Evolutionary conservation across 92 coral and sea anemone genomes (phyloP), one percentile per base, ranked within the genome.

Genomic region (Diadumene lineata): DNA sequence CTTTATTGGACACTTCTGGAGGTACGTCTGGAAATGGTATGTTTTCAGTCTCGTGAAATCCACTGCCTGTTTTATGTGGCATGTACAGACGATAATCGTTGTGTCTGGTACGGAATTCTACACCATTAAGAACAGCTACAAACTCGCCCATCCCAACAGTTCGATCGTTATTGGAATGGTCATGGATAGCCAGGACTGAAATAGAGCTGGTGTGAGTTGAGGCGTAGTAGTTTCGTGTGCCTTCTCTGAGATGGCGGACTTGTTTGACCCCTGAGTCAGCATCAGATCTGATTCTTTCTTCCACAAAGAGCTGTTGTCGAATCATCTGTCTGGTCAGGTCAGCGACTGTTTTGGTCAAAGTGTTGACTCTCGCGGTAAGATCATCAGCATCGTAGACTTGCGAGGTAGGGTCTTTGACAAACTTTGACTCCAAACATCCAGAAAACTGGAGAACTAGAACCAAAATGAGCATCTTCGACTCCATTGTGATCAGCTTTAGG

Each of bases 101-200:
- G 79, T 92, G 97, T 69, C 97, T 82, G 30, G 97, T 92, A 43
- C 97, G 92, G 83, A 92, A 92, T 72, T 92, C 97, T 28, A 92
- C 91, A 31, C 97, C 97, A 30, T 91, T 91, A 16, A 91, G 79
- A 43, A 91, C 88, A 2, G 66, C 93, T 58, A 91, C 68, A 63
- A 87, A 88, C 79, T 91, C 97, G 26, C 97, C 97, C 82, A 91
- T 69, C 9, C 97, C 97, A n/a, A 91, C 93, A 6, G 97, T 86
- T 48, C 96, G 88, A 27, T 64, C 60, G 28, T 90, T 86, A 38
- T 90, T 87, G 29, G 97, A 90, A 21, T 91, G 97, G 34, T 91
- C 97, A 50, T 91, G 97, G 56, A 91, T 91, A 34, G 97, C 77
- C n/a, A 88, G 34, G 0, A 75, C 56, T 28, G 90, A 71, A n/a